These are phyloP conservation scores for Archaeoteleia sp. DNA, from an alignment of 2,888 invertebrate species.

Conservation along the genomic window DNA sequence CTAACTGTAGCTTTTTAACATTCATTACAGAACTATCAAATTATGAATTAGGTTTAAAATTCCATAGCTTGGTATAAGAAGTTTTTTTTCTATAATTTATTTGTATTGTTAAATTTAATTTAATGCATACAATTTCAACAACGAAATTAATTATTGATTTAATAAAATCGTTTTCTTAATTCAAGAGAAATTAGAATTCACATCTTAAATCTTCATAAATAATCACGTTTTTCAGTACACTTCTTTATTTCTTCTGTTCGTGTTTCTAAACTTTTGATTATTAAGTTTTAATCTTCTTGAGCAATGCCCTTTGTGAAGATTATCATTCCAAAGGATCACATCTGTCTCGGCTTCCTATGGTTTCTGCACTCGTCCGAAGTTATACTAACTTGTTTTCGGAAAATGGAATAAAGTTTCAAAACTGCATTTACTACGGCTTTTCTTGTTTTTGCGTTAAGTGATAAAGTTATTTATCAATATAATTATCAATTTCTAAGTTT, in stretches of 20 bases:
- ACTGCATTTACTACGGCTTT: not conserved
- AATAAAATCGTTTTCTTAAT: too few relatives aligned
- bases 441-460: constrained; percentile 9
- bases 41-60: too few relatives aligned
- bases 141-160: too few relatives aligned
- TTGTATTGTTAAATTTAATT: too few relatives aligned
- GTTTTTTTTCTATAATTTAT: too few relatives aligned
- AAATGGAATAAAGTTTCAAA: constrained; percentile 25
- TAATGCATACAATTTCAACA: too few relatives aligned
- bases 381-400: constrained; percentile 30
- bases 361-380: constrained; percentile 24
- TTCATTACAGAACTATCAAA: too few relatives aligned
- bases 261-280: constrained; percentile 33
- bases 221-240: not conserved
- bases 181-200: too few relatives aligned
- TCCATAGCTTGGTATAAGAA: too few relatives aligned
- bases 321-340: constrained; percentile 37
- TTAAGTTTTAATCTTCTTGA: constrained; percentile 30
- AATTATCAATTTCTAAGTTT: constrained; percentile 16
- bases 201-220: too few relatives aligned
- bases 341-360: constrained; percentile 19
- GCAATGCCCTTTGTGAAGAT: constrained; percentile 15
- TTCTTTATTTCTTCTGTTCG: constrained; percentile 5
- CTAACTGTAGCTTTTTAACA: too few relatives aligned
- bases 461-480: constrained; percentile 22